These are phyloP conservation scores for Helogale parvula DNA, from an alignment of 2,113 vertebrate genomes.

Conservation along the genomic window DNA sequence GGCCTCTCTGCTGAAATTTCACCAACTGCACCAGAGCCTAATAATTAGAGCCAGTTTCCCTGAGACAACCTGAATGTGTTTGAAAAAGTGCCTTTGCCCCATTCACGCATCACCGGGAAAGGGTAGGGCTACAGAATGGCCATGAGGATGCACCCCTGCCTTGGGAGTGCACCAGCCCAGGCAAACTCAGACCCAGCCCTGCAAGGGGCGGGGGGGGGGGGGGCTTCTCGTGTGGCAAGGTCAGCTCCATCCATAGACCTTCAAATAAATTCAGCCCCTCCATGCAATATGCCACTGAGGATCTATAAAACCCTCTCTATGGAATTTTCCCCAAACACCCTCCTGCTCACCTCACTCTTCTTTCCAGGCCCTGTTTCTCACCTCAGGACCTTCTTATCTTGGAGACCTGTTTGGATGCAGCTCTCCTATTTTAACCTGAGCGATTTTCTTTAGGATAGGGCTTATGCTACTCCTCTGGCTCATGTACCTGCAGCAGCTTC, in stretches of 20 bases:
- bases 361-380: background rate
- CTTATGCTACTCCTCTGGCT: background rate
- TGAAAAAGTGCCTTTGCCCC: background rate
- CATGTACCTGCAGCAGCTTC: background rate
- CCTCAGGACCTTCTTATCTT: background rate
- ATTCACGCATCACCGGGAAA: background rate
- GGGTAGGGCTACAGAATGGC: background rate
- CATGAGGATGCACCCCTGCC: background rate
- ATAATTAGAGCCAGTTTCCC: background rate
- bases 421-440: background rate
- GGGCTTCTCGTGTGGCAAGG: background rate
- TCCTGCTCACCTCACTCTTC: background rate
- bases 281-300: background rate
- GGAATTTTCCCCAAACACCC: background rate
- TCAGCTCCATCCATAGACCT: background rate
- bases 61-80: background rate
- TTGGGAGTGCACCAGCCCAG: background rate
- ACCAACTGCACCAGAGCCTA: background rate
- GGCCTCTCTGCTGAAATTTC: background rate
- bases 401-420: background rate
- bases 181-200: background rate
- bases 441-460: background rate
- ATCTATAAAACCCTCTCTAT: accelerated
- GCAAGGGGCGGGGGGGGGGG: no score
- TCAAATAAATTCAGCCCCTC: background rate